Evolutionary conservation across 2,797 vertebrate genomes (phyloP), one percentile per base, ranked within the genome.

Genomic region (Morus bassanus): DNA sequence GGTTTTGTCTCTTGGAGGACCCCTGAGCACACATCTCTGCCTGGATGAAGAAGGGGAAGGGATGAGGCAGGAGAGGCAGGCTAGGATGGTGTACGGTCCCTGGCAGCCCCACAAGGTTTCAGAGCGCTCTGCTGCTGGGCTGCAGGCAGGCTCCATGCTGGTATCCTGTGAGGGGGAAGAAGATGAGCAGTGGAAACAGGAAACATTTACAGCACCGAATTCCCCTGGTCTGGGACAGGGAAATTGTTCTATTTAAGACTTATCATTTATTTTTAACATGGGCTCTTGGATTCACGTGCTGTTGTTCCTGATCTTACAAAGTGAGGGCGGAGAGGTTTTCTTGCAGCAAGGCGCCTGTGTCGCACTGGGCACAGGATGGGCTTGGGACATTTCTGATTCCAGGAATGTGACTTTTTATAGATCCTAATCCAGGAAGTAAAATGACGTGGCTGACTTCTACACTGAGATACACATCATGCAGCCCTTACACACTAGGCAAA

Each of bases 351-450:
- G 74, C 53, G 11, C 43, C 68, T 39, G 54, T 76, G 85, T 84
- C 5, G 4, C 69, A 33, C 65, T 59, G 82, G 43, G 79, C 69
- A 91, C 70, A 81, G 83, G 67, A 77, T 80, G 68, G 81, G 76
- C 74, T 85, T 70, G 70, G 90, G 76, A 85, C 17, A 53, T 50
- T 64, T 56, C 59, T 86, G 51, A 72, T 89, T 87, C 73, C 80
- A 96, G 82, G 90, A 95, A 91, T 85, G 70, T 35, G 53, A 64
- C 61, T 87, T 89, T 88, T 86, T 89, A 68, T 88, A 80, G 86
- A 33, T 65, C 78, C 43, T 81, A 31, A 59, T 74, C 51, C 85
- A 75, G 85, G 82, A 81, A 89, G 88, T 48, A 35, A 46, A 78
- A 25, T 60, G n/a, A 35, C 3, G 3, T 65, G 64, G 59, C 45